Evolutionary conservation across 2,113 vertebrate genomes (phyloP), one percentile per base, ranked within the genome.

Genomic region (Merops nubicus): DNA sequence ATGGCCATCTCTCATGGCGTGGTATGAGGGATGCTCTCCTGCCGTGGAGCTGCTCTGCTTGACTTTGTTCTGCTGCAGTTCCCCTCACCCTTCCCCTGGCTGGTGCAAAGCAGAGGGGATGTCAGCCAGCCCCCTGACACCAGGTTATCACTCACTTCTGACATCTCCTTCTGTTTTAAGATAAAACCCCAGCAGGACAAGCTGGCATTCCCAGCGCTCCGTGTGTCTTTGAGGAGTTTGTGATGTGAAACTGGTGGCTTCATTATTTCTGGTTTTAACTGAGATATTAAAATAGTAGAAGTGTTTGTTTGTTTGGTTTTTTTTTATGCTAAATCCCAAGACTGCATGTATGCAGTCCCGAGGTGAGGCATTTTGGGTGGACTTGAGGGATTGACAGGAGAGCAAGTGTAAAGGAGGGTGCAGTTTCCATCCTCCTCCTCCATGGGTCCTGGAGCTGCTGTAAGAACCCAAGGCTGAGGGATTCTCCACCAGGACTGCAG

Each of bases 1-100:
- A 5, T 40, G 17, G 21, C 23, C 8, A 1, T 34, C 26, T 14
- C 8, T 31, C 0, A 0, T 22, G 72, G 15, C 65, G 67, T 34
- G 0, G 1, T 51, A 75, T 19, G 5, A 34, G 23, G 33, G 64
- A 25, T 69, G 75, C 19, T 89, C 42, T 38, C 16, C 6, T 38
- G 43, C 72, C 5, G 5, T 2, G 1, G 63, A 40, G 22, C 60
- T 62, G 47, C 18, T 29, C 54, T 17, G 22, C 13, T 20, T 47
- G 82, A 3, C 21, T 42, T 85, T 40, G 2, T 62, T 57, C 50
- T 6, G 0, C 74, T 53, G 64, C 36, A 13, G 0, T 82, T 70
- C 70, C 48, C 34, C 43, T 43, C 5, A 0, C 11, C 28, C 48
- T 56, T 70, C 11, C 25, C 22, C 8, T 9, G 29, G 28, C 36